phyloP scores from a whole-genome alignment of 1,140 invertebrate genomes.

The Pseudomyrmex cubaensis region DNA sequence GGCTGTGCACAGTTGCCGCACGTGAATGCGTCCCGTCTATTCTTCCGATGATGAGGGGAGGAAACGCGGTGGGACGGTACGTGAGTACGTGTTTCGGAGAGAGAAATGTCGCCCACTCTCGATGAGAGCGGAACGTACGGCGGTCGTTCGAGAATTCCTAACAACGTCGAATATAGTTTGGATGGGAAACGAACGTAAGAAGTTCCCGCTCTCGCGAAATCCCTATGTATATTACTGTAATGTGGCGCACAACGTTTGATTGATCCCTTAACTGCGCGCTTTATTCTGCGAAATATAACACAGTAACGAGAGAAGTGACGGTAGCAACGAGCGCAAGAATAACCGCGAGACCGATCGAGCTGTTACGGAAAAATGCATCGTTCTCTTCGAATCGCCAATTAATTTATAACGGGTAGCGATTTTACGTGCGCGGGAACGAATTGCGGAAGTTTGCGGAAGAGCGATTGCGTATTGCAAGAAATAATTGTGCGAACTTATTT shows the following conservation, averaged over 20 bases:
- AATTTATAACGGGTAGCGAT: conserved; percentile 24
- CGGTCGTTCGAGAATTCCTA: conserved; percentile 43
- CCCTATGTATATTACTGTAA: conserved; percentile 30
- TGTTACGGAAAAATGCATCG: conserved; percentile 5
- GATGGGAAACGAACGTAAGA: conserved; percentile 49
- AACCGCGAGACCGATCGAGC: not conserved
- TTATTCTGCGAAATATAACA: not conserved
- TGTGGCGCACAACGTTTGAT: not conserved
- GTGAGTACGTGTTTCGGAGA: conserved; percentile 17
- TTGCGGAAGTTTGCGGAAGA: not conserved
- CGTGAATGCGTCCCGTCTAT: conserved; percentile 40
- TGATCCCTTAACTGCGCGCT: conserved; percentile 37
- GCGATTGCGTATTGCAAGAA: conserved; percentile 23
- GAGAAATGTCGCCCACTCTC: not conserved
- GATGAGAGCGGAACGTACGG: not conserved
- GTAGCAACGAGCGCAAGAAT: not conserved
- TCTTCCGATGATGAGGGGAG: conserved; percentile 38
- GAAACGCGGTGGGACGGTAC: not conserved
- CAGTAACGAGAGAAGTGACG: not conserved
- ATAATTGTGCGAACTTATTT: conserved; percentile 31
- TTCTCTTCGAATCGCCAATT: not conserved
- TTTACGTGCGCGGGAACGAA: not conserved
- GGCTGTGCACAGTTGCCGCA: conserved; percentile 9
- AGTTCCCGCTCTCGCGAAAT: conserved; percentile 37
- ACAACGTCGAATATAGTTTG: conserved; percentile 24